These are phyloP conservation scores for Crocidura indochinensis DNA, from an alignment of 2,797 vertebrate genomes.

Conservation along the genomic window DNA sequence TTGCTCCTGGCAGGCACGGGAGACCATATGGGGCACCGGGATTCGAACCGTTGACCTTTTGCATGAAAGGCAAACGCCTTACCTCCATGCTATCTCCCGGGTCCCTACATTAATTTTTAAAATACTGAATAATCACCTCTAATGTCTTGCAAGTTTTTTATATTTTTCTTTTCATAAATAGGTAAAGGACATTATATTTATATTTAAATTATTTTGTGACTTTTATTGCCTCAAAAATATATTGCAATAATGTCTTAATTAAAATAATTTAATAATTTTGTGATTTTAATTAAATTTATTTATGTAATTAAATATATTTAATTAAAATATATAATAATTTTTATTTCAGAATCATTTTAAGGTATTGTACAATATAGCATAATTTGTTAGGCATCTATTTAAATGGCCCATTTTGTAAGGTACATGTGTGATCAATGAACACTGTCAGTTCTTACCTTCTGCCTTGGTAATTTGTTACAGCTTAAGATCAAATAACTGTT, in stretches of 20 bases:
- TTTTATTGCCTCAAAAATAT: constrained; percentile 34
- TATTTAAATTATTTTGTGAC: neutral
- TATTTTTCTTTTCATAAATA: too few species aligned
- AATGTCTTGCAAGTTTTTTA: too few species aligned
- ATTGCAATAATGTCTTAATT: constrained; percentile 13
- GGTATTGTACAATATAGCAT: neutral
- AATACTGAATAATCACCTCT: too few species aligned
- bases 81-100: too few species aligned
- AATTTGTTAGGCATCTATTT: constrained; percentile 40
- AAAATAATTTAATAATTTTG: neutral
- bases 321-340: neutral
- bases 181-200: too few species aligned
- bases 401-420: constrained; percentile 23
- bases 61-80: too few species aligned
- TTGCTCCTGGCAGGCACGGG: too few species aligned
- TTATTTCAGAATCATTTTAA: constrained; percentile 30
- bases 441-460: constrained; percentile 33
- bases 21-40: too few species aligned
- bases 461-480: neutral
- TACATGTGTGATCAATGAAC: constrained; percentile 25
- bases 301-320: too few species aligned
- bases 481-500: constrained; percentile 35
- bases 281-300: too few species aligned
- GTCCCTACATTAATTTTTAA: too few species aligned
- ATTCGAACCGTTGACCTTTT: too few species aligned